phyloP scores from a whole-genome alignment of 2,113 vertebrate genomes.

The Dicerorhinus sumatrensis region DNA sequence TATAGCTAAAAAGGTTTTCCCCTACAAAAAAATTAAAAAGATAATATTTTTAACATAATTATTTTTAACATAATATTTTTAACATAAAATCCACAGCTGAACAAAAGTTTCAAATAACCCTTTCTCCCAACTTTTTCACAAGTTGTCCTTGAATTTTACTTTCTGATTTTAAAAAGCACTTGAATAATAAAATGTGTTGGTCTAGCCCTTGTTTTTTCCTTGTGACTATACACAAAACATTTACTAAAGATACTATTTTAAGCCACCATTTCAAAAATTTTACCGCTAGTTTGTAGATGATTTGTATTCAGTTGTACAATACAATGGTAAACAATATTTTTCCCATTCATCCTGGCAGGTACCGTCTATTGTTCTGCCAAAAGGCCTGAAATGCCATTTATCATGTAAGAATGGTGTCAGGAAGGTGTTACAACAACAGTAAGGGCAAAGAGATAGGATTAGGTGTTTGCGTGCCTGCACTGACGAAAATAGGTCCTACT shows the following conservation, averaged over 20 bases:
- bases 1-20: background rate
- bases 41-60: no score
- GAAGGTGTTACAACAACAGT: background rate
- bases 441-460: background rate
- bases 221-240: background rate
- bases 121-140: background rate
- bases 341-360: background rate
- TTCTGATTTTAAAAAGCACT: background rate
- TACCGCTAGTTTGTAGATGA: background rate
- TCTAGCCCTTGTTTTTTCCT: background rate
- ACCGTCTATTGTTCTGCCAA: slow-evolving; percentile 32
- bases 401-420: background rate
- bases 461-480: accelerated
- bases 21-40: background rate
- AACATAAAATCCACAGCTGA: background rate
- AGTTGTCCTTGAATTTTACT: slow-evolving; percentile 4
- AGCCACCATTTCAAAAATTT: background rate
- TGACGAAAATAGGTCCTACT: background rate
- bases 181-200: background rate
- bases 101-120: background rate
- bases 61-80: no score
- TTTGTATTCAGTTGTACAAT: slow-evolving; percentile 4
- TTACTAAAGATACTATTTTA: background rate
- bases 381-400: background rate
- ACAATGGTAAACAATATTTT: background rate